Evolutionary conservation across 2,113 vertebrate species (phyloP), one percentile per base, ranked within the genome.

Genomic region (Syrmaticus mikado): DNA sequence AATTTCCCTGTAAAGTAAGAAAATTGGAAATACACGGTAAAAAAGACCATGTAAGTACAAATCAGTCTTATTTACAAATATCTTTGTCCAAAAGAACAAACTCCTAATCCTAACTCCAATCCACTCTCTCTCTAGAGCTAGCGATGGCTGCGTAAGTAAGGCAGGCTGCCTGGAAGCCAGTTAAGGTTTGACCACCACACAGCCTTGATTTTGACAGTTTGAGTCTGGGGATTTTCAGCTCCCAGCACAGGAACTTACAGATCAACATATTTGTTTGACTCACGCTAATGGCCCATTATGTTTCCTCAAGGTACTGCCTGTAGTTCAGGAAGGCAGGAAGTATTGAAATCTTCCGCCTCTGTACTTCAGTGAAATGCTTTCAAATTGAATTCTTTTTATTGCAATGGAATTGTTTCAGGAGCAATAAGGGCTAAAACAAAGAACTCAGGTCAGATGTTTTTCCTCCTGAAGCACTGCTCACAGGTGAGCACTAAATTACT

Each of bases 91-190:
- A 75, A 60, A 17, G 32, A 57, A 50, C 22, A n/a, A 36, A 27
- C 2, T 4, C 11, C 40, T 40, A 40, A 40, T 13, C 40, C 12
- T 40, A 13, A 40, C 40, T 5, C 12, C 40, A 40, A 40, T 40
- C 3, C 16, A 4, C 32, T 5, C 6, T 16, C 40, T n/a, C 24
- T 36, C 18, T 36, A 21, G 36, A 55, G 58, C 11, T 7, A 48
- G n/a, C 0, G 5, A 20, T 25, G 38, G 13, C 50, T 76, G n/a
- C 4, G 0, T 10, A 32, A 48, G 34, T 17, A 18, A 57, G 40
- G 27, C 21, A 52, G 20, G n/a, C 12, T 36, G 58, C 21, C n/a
- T 60, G n/a, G 13, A 34, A 24, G 8, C 58, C 58, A 24, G n/a
- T 60, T 21, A 60, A 24, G 57, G n/a, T 60, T 60, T 60, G 58